A percentile compares a stretch with the other conserved stretches of the same genome.
Conservation (phyloP, 2,888 invertebrate species). For the Diaperis boleti region DNA sequence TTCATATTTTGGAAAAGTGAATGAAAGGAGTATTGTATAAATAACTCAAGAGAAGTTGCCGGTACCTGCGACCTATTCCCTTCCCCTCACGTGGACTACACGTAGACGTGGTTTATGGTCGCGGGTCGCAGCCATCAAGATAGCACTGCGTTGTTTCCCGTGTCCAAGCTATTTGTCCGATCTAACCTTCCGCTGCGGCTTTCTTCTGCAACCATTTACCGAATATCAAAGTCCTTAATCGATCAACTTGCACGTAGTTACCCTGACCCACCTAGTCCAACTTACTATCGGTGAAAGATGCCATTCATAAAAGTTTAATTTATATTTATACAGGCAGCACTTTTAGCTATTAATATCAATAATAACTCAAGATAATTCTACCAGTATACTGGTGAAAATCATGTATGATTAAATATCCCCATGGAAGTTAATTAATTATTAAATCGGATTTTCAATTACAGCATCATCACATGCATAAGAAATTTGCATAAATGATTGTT, state of each 20-base stretch:
- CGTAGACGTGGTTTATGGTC: conserved; percentile 51
- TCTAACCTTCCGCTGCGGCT: conserved; percentile 43
- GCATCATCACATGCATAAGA: too few relatives aligned
- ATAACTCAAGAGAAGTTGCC: conserved; percentile 46
- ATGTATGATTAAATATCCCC: too few relatives aligned
- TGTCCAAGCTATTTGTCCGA: conserved; percentile 53
- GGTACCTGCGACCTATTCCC: conserved; percentile 39
- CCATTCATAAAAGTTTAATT: too few relatives aligned
- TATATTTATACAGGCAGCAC: too few relatives aligned
- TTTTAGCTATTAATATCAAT: too few relatives aligned
- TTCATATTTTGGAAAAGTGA: conserved; percentile 61
- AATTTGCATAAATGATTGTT: too few relatives aligned
- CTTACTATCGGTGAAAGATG: too few relatives aligned
- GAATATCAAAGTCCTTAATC: background rate
- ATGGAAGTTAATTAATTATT: too few relatives aligned
- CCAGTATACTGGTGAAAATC: too few relatives aligned
- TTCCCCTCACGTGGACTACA: conserved; percentile 38
- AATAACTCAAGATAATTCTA: too few relatives aligned
- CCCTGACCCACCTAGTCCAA: too few relatives aligned
- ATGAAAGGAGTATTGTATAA: conserved; percentile 57
- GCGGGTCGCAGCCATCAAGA: conserved; percentile 51
- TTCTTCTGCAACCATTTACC: conserved; percentile 4
- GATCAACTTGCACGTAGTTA: background rate
- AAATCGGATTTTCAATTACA: too few relatives aligned
- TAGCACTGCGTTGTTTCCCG: conserved; percentile 55